phyloP scores from a whole-genome alignment of 2,888 invertebrate species.

The Eulithis prunata region DNA sequence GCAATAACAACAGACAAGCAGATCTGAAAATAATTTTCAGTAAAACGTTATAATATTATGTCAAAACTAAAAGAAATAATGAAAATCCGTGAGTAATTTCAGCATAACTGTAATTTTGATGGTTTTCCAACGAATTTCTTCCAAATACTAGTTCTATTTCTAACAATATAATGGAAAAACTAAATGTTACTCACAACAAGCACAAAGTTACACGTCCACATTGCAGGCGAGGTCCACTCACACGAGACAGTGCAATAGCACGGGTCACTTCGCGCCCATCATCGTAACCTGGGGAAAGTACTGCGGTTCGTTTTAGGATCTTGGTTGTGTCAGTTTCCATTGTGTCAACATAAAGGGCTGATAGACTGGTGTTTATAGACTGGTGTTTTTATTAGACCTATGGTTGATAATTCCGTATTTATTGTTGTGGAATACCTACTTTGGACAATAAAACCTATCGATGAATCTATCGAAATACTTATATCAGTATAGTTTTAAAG shows the following conservation, averaged over 20 bases:
- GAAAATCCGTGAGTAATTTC: no score
- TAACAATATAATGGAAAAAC: background rate
- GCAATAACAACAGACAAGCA: constrained; percentile 5
- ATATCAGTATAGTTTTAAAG: no score
- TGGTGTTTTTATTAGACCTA: background rate
- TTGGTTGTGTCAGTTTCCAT: constrained; percentile 11
- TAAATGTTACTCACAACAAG: constrained; percentile 28
- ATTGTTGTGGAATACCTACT: no score
- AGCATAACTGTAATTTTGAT: no score
- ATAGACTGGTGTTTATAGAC: background rate
- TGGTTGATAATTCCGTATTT: no score
- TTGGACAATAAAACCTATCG: no score
- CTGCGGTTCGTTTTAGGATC: constrained; percentile 33
- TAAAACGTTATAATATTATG: no score
- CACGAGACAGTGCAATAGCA: constrained; percentile 14
- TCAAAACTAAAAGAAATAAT: no score
- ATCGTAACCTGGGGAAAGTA: constrained; percentile 34
- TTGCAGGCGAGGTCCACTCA: constrained; percentile 21
- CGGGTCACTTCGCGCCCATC: constrained; percentile 25
- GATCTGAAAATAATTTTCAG: constrained; percentile 29
- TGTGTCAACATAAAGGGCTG: constrained; percentile 12
- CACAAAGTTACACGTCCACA: constrained; percentile 30
- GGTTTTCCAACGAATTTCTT: no score
- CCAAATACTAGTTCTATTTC: no score
- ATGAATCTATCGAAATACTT: no score